Conservation (phyloP, 2,113 vertebrate genomes). For the Galemys pyrenaicus region DNA sequence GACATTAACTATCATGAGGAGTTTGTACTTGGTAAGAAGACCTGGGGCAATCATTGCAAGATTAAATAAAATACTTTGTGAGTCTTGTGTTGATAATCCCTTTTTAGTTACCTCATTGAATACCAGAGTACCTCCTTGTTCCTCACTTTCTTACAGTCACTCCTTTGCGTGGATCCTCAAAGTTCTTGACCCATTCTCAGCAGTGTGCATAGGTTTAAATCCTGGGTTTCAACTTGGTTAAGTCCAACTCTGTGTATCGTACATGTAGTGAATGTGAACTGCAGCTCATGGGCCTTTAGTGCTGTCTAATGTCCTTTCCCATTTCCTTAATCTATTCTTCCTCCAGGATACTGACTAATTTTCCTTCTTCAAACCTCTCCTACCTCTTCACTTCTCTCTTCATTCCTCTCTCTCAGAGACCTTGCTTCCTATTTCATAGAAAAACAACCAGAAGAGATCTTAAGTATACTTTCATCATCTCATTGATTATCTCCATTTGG, state of each 20-base stretch:
- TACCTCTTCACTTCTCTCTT: not conserved
- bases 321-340: not conserved
- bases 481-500: not conserved
- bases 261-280: not conserved
- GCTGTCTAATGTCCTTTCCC: not conserved
- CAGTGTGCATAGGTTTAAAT: not conserved
- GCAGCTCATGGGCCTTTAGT: not conserved
- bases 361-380: not conserved
- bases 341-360: not conserved
- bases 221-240: not conserved
- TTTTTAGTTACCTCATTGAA: not conserved
- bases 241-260: not conserved
- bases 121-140: not conserved
- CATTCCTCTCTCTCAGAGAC: not conserved
- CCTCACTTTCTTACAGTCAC: not conserved
- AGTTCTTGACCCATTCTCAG: not conserved
- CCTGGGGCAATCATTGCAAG: not conserved
- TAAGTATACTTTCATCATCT: not conserved
- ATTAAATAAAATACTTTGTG: slow-evolving; percentile 14
- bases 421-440: not conserved
- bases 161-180: not conserved
- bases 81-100: not conserved
- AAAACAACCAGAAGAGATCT: not conserved
- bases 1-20: not conserved
- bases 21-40: not conserved